Base-by-base conservation (phyloP, 2,888 invertebrate species). In the Ryuthela nishihirai region DNA sequence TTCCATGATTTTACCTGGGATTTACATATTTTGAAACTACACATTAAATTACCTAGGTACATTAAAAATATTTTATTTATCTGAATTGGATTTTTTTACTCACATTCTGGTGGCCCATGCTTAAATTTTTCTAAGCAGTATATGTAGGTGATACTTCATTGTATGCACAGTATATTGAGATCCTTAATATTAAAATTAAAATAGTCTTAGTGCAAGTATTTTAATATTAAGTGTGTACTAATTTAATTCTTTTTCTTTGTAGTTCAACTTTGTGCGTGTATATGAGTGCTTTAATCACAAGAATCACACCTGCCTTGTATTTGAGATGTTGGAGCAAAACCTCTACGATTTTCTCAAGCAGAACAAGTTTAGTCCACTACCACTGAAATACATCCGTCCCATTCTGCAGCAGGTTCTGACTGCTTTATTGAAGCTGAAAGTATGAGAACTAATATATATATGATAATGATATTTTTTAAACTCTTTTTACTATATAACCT, bases 251-350 rank as follows among this genome's bases (percentile, higher is more conserved):
- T 35, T 10, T 42, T 23, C 52, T 52, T 23, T 64, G 4, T 72
- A 77, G 81, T 98, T 93, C 82, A 99, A 99, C 81, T 99, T 99
- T 81, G 99, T 99, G 70, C 91, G 98, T 67, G 99, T 99, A 42
- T 97, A 93, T 79, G 99, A 99, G 78, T 99, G 99, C 80, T 99
- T 99, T 80, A 94, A 95, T 80, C 98, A 99, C 78, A 95, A 97
- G 77, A 95, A 93, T 75, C 98, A 99, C 80, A 99, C 98, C 52
- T 99, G 98, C 78, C 83, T 99, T 78, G 98, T 98, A 73, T 99
- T 98, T 76, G 99, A 99, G 80, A 98, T 99, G 97, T 84, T 99
- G 71, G 99, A 99, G 75, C 99, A 99, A 81, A 99, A 99, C 79
- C 82, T 99, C 68, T 99, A 99, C 78, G 99, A 99, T 81, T 99